A percentile compares a stretch with the other conserved stretches of the same genome.
phyloP scores from a whole-genome alignment of 2,797 vertebrate genomes.

The Malurus leucopterus region DNA sequence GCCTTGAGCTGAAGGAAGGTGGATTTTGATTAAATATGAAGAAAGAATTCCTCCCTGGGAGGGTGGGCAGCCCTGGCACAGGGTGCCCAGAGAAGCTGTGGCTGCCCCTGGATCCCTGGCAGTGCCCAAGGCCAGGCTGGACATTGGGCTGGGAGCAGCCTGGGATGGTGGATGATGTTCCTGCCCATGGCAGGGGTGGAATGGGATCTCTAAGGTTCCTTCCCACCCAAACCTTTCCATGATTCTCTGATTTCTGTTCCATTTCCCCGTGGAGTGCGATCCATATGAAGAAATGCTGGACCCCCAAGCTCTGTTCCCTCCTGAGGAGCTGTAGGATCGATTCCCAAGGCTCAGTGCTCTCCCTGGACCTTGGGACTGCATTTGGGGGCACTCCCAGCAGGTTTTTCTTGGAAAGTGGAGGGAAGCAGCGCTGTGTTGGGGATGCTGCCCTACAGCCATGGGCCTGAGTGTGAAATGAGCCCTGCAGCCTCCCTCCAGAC shows the following conservation, averaged over 20 bases:
- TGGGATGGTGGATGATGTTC: rapidly evolving
- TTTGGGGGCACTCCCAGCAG: neutral
- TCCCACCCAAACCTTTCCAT: neutral
- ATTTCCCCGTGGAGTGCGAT: rapidly evolving
- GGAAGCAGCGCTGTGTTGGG: neutral
- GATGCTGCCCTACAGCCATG: neutral
- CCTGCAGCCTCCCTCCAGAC: neutral
- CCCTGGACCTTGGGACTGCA: neutral
- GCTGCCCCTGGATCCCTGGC: neutral
- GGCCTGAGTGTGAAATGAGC: neutral
- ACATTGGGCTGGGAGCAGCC: rapidly evolving
- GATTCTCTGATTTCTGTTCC: neutral
- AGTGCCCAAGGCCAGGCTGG: neutral
- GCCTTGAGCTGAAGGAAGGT: neutral
- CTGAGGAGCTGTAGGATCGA: neutral
- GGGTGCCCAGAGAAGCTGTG: neutral
- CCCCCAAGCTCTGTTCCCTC: neutral
- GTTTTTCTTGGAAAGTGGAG: neutral
- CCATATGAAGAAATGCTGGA: neutral
- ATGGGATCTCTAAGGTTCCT: neutral
- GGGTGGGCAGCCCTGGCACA: neutral
- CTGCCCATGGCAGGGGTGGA: too few species aligned
- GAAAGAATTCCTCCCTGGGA: rapidly evolving
- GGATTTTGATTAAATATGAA: neutral
- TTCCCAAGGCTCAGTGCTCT: neutral